Percentiles rank a stretch among this genome's conserved stretches.
Conservation (phyloP, 2,888 invertebrate genomes). For the Sceliomorpha sp. region DNA sequence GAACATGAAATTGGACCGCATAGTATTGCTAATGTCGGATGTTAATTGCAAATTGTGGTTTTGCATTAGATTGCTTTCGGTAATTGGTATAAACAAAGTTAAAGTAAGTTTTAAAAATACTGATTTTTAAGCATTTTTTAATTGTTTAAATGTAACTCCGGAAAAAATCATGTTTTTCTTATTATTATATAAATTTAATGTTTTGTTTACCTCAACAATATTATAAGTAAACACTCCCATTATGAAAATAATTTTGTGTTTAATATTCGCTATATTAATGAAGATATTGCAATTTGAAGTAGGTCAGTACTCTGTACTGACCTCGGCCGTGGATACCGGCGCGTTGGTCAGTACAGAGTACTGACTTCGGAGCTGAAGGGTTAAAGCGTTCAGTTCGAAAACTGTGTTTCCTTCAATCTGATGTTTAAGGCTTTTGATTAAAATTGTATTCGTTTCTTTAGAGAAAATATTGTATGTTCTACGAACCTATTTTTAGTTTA, state of each 20-base stretch:
- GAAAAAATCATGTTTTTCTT: background rate
- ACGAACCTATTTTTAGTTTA: no score
- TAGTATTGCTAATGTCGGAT: no score
- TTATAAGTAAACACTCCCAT: slow-evolving; percentile 13
- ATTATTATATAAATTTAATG: slow-evolving; percentile 13
- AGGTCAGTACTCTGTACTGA: slow-evolving; percentile 12
- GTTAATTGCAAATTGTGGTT: no score
- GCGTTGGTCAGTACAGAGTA: slow-evolving; percentile 10
- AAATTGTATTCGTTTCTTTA: no score
- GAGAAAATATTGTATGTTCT: no score
- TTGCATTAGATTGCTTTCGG: no score
- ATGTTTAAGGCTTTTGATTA: no score
- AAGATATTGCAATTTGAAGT: slow-evolving; percentile 11
- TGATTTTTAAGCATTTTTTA: slow-evolving; percentile 1
- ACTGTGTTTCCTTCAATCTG: no score
- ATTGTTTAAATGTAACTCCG: slow-evolving; percentile 1
- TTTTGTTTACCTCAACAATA: slow-evolving; percentile 2
- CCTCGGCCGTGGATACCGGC: slow-evolving; percentile 5
- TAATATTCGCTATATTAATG: slow-evolving; percentile 11
- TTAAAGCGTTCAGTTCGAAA: background rate
- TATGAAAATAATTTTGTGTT: slow-evolving; percentile 14
- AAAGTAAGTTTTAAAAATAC: slow-evolving; percentile 6
- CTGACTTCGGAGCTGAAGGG: slow-evolving; percentile 7
- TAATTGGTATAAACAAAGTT: no score
- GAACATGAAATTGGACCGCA: no score